These are phyloP conservation scores for Epinotia bilunana DNA, from an alignment of 2,888 invertebrate species.

Conservation along the genomic window DNA sequence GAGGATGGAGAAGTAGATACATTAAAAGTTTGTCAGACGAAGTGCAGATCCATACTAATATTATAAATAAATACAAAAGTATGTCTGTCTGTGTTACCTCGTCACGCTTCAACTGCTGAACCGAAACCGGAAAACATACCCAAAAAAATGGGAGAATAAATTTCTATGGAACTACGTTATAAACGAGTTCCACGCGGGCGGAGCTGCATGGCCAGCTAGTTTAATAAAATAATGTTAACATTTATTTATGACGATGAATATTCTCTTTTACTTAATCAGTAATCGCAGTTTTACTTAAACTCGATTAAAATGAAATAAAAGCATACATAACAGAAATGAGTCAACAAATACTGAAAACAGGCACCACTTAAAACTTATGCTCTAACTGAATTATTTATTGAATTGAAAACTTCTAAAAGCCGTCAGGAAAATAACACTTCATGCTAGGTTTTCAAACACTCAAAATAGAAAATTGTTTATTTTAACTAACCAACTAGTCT, in stretches of 20 bases:
- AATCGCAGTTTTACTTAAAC: neutral
- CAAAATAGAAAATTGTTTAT: slow-evolving; percentile 3
- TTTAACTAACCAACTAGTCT: neutral
- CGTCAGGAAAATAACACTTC: neutral
- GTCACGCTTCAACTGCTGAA: no score
- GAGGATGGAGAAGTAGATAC: neutral
- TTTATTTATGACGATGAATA: no score
- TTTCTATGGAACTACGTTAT: no score
- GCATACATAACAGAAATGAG: neutral
- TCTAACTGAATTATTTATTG: slow-evolving; percentile 16
- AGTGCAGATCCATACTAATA: neutral
- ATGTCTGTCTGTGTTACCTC: no score
- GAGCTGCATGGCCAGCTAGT: no score
- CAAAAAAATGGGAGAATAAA: no score
- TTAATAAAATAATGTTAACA: no score
- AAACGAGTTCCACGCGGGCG: no score
- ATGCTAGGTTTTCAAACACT: slow-evolving; percentile 2
- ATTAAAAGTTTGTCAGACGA: neutral
- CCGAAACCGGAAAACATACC: no score
- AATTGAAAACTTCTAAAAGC: slow-evolving; percentile 25
- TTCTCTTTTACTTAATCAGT: no score
- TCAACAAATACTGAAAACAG: slow-evolving; percentile 1
- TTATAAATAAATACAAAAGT: no score
- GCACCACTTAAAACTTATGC: slow-evolving; percentile 8
- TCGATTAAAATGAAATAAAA: neutral